phyloP scores from a whole-genome alignment of 2,113 vertebrate species.

The Mustela nigripes region DNA sequence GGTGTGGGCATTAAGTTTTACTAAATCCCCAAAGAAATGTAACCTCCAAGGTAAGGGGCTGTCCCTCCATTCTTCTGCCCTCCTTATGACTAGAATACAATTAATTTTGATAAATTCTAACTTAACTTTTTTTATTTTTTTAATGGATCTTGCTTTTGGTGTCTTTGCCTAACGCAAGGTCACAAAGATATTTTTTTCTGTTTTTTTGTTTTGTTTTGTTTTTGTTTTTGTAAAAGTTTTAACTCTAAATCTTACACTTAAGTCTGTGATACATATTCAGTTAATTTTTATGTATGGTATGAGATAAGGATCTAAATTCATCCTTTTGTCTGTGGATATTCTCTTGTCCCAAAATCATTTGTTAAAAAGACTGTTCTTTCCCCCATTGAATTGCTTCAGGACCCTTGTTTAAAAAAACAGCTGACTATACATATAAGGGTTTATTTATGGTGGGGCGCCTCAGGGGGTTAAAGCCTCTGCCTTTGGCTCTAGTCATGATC shows the following conservation, averaged over 20 bases:
- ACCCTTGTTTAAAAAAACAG: not conserved
- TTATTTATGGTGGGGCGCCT: not conserved
- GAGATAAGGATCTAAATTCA: not conserved
- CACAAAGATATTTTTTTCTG: not conserved
- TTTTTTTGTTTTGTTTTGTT: not conserved
- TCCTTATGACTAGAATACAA: not conserved
- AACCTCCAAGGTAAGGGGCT: not conserved
- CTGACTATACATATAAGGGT: not conserved
- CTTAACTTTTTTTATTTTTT: not conserved
- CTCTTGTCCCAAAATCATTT: not conserved
- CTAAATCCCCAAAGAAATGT: not conserved
- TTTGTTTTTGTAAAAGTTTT: not conserved
- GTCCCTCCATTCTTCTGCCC: not conserved
- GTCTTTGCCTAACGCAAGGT: not conserved
- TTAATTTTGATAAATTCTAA: not conserved
- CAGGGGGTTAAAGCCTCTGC: too few species aligned
- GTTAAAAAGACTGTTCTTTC: not conserved
- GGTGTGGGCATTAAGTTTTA: too few species aligned
- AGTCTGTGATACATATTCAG: not conserved
- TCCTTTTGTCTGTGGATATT: not conserved
- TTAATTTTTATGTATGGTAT: not conserved
- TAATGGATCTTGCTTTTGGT: not conserved
- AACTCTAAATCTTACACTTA: not conserved
- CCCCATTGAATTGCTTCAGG: not conserved
- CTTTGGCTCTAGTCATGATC: too few species aligned